phyloP scores from a whole-genome alignment of 2,113 vertebrate species.

The Planiliza haematocheilus region DNA sequence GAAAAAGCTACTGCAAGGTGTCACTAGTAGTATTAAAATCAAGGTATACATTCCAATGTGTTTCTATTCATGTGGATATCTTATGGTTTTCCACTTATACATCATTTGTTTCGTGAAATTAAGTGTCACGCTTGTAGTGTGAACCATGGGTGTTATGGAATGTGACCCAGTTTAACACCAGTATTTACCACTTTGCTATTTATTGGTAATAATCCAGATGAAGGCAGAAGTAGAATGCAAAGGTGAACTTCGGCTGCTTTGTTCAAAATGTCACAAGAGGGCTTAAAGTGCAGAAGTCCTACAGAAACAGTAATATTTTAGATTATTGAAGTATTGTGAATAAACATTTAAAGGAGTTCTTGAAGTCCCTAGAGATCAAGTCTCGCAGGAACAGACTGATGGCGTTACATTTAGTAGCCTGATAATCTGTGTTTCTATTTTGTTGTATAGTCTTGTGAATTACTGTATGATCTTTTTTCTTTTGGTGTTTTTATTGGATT shows the following conservation, averaged over 20 bases:
- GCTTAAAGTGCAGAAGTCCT: too few species aligned
- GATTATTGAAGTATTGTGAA: too few species aligned
- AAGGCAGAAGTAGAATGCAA: too few species aligned
- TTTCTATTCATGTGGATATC: neutral
- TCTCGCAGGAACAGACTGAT: too few species aligned
- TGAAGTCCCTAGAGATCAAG: too few species aligned
- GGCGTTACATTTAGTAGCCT: too few species aligned
- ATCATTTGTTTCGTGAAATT: slow-evolving; percentile 8
- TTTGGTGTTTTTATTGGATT: neutral
- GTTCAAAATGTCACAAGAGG: neutral
- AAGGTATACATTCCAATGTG: neutral
- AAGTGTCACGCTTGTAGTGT: slow-evolving; percentile 12
- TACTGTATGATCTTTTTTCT: neutral
- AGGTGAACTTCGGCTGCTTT: neutral
- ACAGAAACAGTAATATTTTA: too few species aligned
- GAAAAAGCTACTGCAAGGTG: slow-evolving; percentile 7
- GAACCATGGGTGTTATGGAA: neutral
- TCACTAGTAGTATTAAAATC: slow-evolving; percentile 8
- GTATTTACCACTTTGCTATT: slow-evolving; percentile 13
- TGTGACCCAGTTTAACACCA: neutral
- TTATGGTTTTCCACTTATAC: neutral
- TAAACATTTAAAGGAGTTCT: too few species aligned
- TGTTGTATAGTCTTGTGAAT: neutral
- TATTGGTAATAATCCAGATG: too few species aligned
- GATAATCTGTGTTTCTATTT: neutral